These are phyloP conservation scores for Peromyscus polionotus DNA, from an alignment of 2,113 vertebrate genomes.

Conservation along the genomic window DNA sequence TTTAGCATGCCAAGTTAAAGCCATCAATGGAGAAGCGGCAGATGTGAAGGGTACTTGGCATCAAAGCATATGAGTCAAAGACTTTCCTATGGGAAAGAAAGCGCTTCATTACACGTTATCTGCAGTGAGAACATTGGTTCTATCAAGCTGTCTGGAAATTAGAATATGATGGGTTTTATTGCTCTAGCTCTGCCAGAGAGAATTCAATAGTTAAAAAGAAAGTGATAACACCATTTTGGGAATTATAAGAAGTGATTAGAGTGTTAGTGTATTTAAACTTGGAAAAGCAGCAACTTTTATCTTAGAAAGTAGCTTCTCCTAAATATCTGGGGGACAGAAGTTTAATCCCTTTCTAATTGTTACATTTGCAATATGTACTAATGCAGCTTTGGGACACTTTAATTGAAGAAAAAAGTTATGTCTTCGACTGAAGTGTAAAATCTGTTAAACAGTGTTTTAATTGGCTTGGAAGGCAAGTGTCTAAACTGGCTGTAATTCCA, in stretches of 20 bases:
- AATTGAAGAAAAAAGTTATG: slow-evolving; percentile 70
- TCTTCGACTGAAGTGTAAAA: slow-evolving; percentile 66
- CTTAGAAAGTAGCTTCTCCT: slow-evolving; percentile 72
- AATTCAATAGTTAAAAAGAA: slow-evolving; percentile 85
- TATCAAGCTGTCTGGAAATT: slow-evolving; percentile 87
- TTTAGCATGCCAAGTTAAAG: slow-evolving; percentile 85
- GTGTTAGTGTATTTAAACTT: slow-evolving; percentile 80
- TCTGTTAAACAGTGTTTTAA: slow-evolving; percentile 53
- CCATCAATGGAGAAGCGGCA: slow-evolving; percentile 86
- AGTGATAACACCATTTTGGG: slow-evolving; percentile 59
- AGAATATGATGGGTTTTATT: slow-evolving; percentile 83
- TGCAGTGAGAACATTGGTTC: slow-evolving; percentile 81
- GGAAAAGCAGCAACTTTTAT: slow-evolving; percentile 71
- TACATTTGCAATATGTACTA: slow-evolving; percentile 60
- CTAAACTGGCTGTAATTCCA: not conserved
- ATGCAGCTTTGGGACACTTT: slow-evolving; percentile 65
- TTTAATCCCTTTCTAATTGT: slow-evolving; percentile 70
- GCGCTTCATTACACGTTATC: slow-evolving; percentile 85
- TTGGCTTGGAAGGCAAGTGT: slow-evolving; percentile 54
- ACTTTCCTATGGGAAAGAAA: slow-evolving; percentile 88
- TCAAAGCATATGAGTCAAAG: slow-evolving; percentile 84
- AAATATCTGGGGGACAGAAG: slow-evolving; percentile 66
- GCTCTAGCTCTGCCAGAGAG: slow-evolving; percentile 76
- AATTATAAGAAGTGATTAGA: slow-evolving; percentile 75
- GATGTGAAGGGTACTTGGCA: slow-evolving; percentile 88